Conservation (phyloP, 2,113 vertebrate genomes). For the Hiodon tergisus region DNA sequence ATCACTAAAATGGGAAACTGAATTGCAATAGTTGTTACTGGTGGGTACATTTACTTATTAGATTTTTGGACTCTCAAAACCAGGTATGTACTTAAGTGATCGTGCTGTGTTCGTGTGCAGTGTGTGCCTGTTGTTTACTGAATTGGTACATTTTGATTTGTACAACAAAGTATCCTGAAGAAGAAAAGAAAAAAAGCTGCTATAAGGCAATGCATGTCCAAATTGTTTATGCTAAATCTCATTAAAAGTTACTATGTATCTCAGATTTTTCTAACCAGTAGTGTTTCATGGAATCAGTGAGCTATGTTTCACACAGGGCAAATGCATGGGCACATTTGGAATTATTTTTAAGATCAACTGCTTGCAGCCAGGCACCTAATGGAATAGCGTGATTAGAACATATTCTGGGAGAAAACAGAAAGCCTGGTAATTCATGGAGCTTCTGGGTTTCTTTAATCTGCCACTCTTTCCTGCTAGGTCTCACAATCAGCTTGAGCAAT, state of each 20-base stretch:
- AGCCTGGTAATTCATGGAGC: slow-evolving; percentile 1
- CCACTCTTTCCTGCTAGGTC: background rate
- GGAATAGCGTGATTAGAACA: slow-evolving; percentile 36
- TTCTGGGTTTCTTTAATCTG: slow-evolving; percentile 11
- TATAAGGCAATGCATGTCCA: background rate
- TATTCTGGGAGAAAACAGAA: slow-evolving; percentile 16
- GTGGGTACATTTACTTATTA: slow-evolving; percentile 50
- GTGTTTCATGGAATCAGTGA: background rate
- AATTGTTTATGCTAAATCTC: background rate
- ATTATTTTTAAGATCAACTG: slow-evolving; percentile 48
- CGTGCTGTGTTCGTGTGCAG: slow-evolving; percentile 36
- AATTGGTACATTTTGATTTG: background rate
- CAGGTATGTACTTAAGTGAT: slow-evolving; percentile 62
- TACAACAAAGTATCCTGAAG: too few species aligned
- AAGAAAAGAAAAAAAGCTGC: background rate
- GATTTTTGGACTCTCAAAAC: slow-evolving; percentile 49
- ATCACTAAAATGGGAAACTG: slow-evolving; percentile 41
- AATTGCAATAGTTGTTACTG: slow-evolving; percentile 37
- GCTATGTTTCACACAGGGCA: slow-evolving; percentile 16
- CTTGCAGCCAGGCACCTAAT: slow-evolving; percentile 44
- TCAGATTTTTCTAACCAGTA: background rate
- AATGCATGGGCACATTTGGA: slow-evolving; percentile 45
- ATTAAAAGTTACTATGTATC: background rate
- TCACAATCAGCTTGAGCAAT: background rate
- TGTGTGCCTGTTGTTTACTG: slow-evolving; percentile 48